Conservation (phyloP, 2,797 vertebrate genomes). For the Manis pentadactyla region DNA sequence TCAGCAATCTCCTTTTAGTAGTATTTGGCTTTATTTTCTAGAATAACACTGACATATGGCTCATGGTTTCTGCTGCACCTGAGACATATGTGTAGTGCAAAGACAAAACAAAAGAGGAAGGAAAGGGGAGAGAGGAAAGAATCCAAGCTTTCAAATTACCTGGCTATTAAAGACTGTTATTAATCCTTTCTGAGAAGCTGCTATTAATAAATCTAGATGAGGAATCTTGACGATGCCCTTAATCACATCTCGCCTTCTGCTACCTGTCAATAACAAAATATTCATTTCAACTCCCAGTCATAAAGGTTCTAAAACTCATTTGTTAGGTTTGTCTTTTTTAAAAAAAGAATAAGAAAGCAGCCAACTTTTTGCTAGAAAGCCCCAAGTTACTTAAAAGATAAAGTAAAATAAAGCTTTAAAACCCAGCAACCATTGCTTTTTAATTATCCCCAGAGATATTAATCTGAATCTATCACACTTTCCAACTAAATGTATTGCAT, state of each 20-base stretch:
- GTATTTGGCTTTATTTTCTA: neutral
- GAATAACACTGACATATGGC: neutral
- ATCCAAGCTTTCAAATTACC: slow-evolving; percentile 79
- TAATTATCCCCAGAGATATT: neutral
- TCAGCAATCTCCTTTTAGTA: neutral
- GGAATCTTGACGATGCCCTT: slow-evolving; percentile 85
- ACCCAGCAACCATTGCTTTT: neutral
- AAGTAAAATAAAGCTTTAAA: slow-evolving; percentile 28
- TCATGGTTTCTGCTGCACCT: neutral
- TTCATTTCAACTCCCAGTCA: slow-evolving; percentile 43
- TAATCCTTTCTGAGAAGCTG: slow-evolving; percentile 86
- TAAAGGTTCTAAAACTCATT: slow-evolving; percentile 27
- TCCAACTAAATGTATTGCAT: neutral
- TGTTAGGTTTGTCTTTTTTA: neutral
- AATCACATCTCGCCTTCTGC: slow-evolving; percentile 85
- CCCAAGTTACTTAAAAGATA: neutral
- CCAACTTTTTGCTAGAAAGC: neutral
- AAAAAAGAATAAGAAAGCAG: neutral
- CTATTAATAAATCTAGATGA: slow-evolving; percentile 83
- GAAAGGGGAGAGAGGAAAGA: no score
- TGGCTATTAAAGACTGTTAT: slow-evolving; percentile 86
- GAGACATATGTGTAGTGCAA: neutral
- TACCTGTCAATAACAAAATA: slow-evolving; percentile 80
- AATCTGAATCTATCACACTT: neutral
- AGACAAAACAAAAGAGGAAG: neutral